Evolutionary conservation across 2,888 invertebrate genomes (phyloP).

Genomic region (Bugulina stolonifera): DNA sequence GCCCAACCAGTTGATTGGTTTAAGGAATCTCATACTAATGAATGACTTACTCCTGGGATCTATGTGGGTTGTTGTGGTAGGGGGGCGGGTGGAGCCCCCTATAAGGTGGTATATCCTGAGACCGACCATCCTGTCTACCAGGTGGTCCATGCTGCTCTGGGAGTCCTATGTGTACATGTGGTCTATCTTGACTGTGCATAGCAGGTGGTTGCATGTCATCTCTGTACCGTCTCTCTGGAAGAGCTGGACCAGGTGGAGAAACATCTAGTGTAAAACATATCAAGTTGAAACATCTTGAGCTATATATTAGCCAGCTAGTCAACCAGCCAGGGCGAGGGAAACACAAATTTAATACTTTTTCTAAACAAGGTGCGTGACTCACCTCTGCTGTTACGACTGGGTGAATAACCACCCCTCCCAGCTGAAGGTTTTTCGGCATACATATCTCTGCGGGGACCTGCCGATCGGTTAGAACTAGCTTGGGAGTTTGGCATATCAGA

Average conservation of each 20-base stretch:
- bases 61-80: not conserved
- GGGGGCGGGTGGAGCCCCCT: slow-evolving; percentile 20
- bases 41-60: not conserved
- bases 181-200: not conserved
- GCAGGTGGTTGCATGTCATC: not conserved
- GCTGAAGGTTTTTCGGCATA: slow-evolving; percentile 14
- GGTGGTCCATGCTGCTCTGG: not conserved
- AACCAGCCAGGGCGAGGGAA: too few species aligned
- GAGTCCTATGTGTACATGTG: not conserved
- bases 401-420: not conserved
- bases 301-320: too few species aligned
- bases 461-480: not conserved
- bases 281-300: too few species aligned
- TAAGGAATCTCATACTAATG: too few species aligned
- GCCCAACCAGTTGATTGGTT: too few species aligned
- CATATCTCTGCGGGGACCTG: not conserved
- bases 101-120: not conserved
- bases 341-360: too few species aligned
- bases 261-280: too few species aligned
- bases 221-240: slow-evolving; percentile 19
- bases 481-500: not conserved
- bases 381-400: slow-evolving; percentile 4
- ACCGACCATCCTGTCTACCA: not conserved
- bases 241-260: slow-evolving; percentile 8
- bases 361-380: too few species aligned